Base-by-base conservation (phyloP, 2,888 invertebrate species). In the Acrocera orbiculus region DNA sequence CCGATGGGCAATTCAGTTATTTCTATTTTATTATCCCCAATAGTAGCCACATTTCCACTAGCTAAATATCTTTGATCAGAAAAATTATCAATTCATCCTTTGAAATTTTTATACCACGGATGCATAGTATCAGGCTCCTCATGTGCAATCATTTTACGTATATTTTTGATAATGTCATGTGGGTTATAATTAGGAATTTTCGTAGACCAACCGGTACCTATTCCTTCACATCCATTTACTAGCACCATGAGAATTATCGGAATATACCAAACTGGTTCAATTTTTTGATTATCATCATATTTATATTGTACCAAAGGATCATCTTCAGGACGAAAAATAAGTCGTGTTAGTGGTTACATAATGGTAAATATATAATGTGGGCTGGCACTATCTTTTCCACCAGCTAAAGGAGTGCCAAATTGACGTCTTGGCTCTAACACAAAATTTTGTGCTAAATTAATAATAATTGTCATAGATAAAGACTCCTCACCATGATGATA, bases 401-500 rank as follows among this genome's bases (percentile, higher is more conserved):
- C 98, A 33, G 69, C 68, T 5, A 81, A 63, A 31, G 82, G 64
- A 0, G 95, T 93, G 56, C 98, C 96, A 63, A 98, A 98, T 64
- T 96, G 96, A 66, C 98, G 98, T 43, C 81, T 76, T 1, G 98
- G 98, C 58, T 83, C 76, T 33, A 98, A 63, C 5, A 99, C 89
- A 60, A 76, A 99, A 62, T 98, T 92, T 56, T 98, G 96, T 0
- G 98, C 98, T 56, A 98, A 68, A 58, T 89, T 90, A n/a, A n/a
- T n/a, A 25, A 98, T 81, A 47, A 98, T 98, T 0, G 98, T 98
- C 56, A 79, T 73, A 65, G 87, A 85, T 9, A 99, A 66, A 0
- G 96, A 95, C 42, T 67, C 72, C 64, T 98, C 98, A 51, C 98
- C 98, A 53, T 98, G 98, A 68, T 99, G 98, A 57, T 98, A 98